Base-by-base conservation (phyloP, 2,888 invertebrate genomes). In the Lumbricus terrestris region DNA sequence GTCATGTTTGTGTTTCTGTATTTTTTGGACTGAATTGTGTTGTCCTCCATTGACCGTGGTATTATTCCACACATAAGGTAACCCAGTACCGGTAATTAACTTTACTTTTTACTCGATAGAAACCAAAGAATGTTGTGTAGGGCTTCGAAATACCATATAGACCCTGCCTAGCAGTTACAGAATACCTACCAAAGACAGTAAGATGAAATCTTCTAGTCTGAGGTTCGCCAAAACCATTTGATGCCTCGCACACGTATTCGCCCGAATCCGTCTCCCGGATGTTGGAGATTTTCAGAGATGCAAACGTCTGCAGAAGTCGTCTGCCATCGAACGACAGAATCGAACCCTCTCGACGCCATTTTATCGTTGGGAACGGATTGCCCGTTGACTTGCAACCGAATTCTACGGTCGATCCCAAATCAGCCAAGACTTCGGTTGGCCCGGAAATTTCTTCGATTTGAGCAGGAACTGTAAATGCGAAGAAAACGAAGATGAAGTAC, bases 161-260 rank as follows among this genome's bases (percentile, higher is more conserved):
- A 69, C n/a, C 69, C 29, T 11, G 69, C n/a, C 16, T n/a, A 0
- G 47, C 47, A 47, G 23, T 47, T 47, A 47, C 2, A 69, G 29
- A 69, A 69, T 69, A 69, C 69, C n/a, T 69, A 69, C 69, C 69
- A n/a, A 69, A 69, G n/a, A 69, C 69, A 29, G 69, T 69, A 69
- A 69, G 69, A 69, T 16, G 69, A 69, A n/a, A 69, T 69, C 69
- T 69, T 93, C 96, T 96, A 15, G 92, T 92, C 37, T 96, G 97
- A 15, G 98, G 96, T 83, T 96, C 96, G 90, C 96, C 96, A 95
- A 96, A 96, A 0, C 96, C 95, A 95, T 98, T 98, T 92, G 96
- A 95, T 4, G 97, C 98, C 94, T 97, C 96, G 95, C 98, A 98
- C 89, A 96, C 96, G 95, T 98, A 98, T 92, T 95, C 95, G 83